These are phyloP conservation scores for Cheilosia pagana DNA, from an alignment of 2,888 invertebrate species.

Conservation along the genomic window DNA sequence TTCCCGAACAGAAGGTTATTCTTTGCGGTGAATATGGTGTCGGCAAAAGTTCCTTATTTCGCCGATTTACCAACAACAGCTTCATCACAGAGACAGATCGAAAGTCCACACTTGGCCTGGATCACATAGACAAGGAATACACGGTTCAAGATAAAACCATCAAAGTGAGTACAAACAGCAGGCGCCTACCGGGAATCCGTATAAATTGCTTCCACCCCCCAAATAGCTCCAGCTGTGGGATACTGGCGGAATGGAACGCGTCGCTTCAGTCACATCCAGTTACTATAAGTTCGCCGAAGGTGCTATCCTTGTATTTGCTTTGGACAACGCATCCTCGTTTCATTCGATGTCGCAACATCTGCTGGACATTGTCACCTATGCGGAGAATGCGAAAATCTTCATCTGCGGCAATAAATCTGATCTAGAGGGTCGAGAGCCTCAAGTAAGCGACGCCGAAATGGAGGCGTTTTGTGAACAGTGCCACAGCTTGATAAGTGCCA, in stretches of 20 bases:
- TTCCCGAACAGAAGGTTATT: slow-evolving; percentile 95
- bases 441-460: slow-evolving; percentile 93
- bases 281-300: slow-evolving; percentile 98
- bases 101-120: slow-evolving; percentile 94
- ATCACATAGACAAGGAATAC: slow-evolving; percentile 94
- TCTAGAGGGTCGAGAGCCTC: slow-evolving; percentile 88
- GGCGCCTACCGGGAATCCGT: slow-evolving; percentile 4
- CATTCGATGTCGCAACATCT: slow-evolving; percentile 96
- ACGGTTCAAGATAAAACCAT: slow-evolving; percentile 88
- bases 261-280: slow-evolving; percentile 96
- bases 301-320: slow-evolving; percentile 94
- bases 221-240: slow-evolving; percentile 96
- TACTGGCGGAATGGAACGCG: slow-evolving; percentile 98
- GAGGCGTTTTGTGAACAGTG: slow-evolving; percentile 96
- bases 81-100: slow-evolving; percentile 92
- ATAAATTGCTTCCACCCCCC: slow-evolving; percentile 9
- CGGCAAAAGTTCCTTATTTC: slow-evolving; percentile 96
- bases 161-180: slow-evolving; percentile 76
- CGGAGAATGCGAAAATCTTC: slow-evolving; percentile 97
- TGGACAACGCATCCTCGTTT: slow-evolving; percentile 96
- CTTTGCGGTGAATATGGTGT: slow-evolving; percentile 98
- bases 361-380: slow-evolving; percentile 96
- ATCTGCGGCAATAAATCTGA: slow-evolving; percentile 97
- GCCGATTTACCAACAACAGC: slow-evolving; percentile 95
- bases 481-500: slow-evolving; percentile 93